Conservation (phyloP, 2,888 invertebrate genomes). For the Dinocampus coccinellae region DNA sequence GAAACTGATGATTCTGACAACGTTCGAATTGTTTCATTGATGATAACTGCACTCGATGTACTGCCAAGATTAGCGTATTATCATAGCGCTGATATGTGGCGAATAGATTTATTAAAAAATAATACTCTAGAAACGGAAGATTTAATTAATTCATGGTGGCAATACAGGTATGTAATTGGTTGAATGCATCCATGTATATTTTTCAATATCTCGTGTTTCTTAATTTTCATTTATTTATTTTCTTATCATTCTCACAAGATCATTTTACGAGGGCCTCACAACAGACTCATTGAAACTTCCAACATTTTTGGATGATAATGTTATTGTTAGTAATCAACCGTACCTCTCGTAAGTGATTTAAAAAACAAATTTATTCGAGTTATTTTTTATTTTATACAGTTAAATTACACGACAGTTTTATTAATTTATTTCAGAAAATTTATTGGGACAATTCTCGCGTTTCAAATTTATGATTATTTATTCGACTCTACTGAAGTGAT, state of each 20-base stretch:
- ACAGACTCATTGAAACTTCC: constrained; percentile 47
- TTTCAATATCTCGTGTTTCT: too few species aligned
- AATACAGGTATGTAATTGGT: constrained; percentile 62
- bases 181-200: too few species aligned
- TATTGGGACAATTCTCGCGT: constrained; percentile 57
- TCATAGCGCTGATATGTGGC: constrained; percentile 58
- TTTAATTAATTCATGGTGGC: constrained; percentile 60
- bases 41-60: constrained; percentile 61
- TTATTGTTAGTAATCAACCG: constrained; percentile 59
- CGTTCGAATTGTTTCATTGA: constrained; percentile 53
- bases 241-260: too few species aligned
- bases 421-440: constrained; percentile 53
- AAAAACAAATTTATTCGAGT: neutral
- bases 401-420: neutral
- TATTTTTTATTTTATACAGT: neutral
- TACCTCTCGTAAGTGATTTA: constrained; percentile 60
- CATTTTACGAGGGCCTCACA: constrained; percentile 54
- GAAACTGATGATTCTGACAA: constrained; percentile 49
- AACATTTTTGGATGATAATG: constrained; percentile 57
- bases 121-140: constrained; percentile 48
- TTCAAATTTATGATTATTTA: constrained; percentile 60
- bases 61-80: constrained; percentile 64
- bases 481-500: constrained; percentile 58
- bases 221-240: too few species aligned
- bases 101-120: constrained; percentile 55